Evolutionary conservation across 1,140 invertebrate species (phyloP), one percentile per base, ranked within the genome.

Genomic region (Oryctes rhinoceros): DNA sequence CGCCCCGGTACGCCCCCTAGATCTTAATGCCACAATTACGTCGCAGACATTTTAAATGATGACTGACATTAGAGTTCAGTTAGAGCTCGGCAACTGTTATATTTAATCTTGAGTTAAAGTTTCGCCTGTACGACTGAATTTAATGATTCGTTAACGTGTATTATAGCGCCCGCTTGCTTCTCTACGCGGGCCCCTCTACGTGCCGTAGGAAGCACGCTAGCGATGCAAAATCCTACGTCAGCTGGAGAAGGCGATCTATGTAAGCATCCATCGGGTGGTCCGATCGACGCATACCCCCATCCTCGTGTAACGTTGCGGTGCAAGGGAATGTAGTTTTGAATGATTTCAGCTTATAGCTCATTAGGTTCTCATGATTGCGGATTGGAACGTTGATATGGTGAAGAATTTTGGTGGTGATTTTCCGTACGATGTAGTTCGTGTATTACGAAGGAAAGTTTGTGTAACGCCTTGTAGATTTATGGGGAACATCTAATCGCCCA

Each of bases 71-170:
- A 67, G 18, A 5, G 65, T 18, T 67, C 65, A 67, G 65, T 67
- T 67, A 67, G n/a, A 20, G 65, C 49, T 53, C 49, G 39, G 65
- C 20, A 67, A 67, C 65, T 67, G 11, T 67, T 67, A 67, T 67
- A 67, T 67, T 67, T 67, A 67, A 67, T 67, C 65, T 67, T 67
- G 13, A 35, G 65, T 67, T 67, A 67, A 67, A 67, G 65, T 67
- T 67, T 67, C 7, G 65, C 13, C 65, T 67, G 10, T 35, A 35
- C 65, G 65, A 9, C 65, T 35, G 65, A 18, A 24, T 67, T 67
- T 67, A 67, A 67, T 67, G 65, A 67, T 67, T 67, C 65, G 65
- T 67, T 67, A 67, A 67, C 65, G 65, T 35, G 65, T 24, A 67
- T 67, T 67, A 67, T 67, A 6, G 65, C 18, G 13, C 65, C 30